Base-by-base conservation (phyloP, 2,888 invertebrate genomes). In the Julus scandinavius region DNA sequence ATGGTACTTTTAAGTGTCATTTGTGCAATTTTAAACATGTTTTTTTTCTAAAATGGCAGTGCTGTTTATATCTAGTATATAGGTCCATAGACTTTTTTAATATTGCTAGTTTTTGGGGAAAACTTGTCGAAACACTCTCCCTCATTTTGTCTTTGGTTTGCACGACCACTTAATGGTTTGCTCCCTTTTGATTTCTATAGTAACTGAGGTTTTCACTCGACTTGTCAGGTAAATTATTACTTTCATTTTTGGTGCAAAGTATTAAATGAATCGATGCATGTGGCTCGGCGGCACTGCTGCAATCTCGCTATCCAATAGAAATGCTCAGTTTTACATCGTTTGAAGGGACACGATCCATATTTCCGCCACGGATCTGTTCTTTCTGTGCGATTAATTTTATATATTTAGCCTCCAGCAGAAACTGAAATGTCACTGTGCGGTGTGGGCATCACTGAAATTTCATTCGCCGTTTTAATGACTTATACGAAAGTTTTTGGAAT, bases 301-400 rank as follows among this genome's bases (percentile, higher is more conserved):
- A 72, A 72, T 72, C 63, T 72, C 63, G 7, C 63, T 20, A 29
- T 72, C 63, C 63, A 72, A 72, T 72, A 72, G 63, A 72, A 72
- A 72, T 72, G 63, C 63, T 72, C 63, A 17, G 13, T 72, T 72
- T 72, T 72, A 72, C 20, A 7, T 20, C 63, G 63, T 72, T 72
- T 72, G n/a, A 72, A 72, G 63, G 63, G 20, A 72, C 58, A 58
- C 58, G 58, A 72, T 72, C 63, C 63, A 72, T 72, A 72, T 72
- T 72, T 72, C 63, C 63, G 20, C 7, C 63, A 29, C 20, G 63
- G 63, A 72, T 72, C 63, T 72, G 63, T 20, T 29, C 63, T 72
- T 72, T 72, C 63, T 72, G 63, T 72, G 63, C 63, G n/a, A 72
- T 72, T 72, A 72, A 72, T 72, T 72, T 72, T 72, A 72, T 72